Percentiles rank a stretch among this genome's conserved stretches.
These are phyloP conservation scores for Babyrousa celebensis DNA, from an alignment of 2,797 vertebrate genomes.

Conservation along the genomic window DNA sequence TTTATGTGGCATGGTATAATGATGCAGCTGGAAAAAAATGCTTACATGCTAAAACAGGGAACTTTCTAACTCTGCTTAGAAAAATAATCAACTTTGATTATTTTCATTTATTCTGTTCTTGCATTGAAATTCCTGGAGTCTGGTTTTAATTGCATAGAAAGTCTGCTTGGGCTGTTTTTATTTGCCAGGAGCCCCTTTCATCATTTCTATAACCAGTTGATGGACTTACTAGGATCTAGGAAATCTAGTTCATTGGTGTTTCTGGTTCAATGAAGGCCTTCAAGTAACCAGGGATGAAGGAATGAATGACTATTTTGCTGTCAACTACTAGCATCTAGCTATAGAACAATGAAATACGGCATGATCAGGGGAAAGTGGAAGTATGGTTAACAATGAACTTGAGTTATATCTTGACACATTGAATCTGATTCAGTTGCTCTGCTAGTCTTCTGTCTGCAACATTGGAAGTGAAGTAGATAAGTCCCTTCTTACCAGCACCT, in stretches of 20 bases:
- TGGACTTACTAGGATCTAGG: background rate
- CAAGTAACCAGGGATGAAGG: background rate
- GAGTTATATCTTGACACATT: background rate
- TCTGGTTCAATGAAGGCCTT: constrained; percentile 54
- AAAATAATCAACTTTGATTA: constrained; percentile 51
- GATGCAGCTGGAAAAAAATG: constrained; percentile 22
- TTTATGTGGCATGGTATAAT: background rate
- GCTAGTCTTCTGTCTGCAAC: background rate
- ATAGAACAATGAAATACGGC: background rate
- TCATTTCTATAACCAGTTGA: background rate
- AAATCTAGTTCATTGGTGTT: background rate
- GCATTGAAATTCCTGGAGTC: constrained; percentile 49
- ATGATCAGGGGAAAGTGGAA: background rate
- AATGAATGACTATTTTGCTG: constrained; percentile 49
- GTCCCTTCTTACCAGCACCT: background rate
- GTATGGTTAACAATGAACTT: background rate
- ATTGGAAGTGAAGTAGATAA: background rate
- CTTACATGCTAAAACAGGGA: constrained; percentile 25
- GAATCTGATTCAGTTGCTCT: background rate
- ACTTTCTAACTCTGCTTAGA: constrained; percentile 6
- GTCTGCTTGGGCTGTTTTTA: background rate
- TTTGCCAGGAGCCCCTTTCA: constrained; percentile 21
- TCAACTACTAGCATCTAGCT: constrained; percentile 13
- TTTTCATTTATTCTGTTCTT: constrained; percentile 58
- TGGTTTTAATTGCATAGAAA: constrained; percentile 43